These are phyloP conservation scores for Myotis myotis DNA, from an alignment of 2,797 vertebrate genomes.

Conservation along the genomic window DNA sequence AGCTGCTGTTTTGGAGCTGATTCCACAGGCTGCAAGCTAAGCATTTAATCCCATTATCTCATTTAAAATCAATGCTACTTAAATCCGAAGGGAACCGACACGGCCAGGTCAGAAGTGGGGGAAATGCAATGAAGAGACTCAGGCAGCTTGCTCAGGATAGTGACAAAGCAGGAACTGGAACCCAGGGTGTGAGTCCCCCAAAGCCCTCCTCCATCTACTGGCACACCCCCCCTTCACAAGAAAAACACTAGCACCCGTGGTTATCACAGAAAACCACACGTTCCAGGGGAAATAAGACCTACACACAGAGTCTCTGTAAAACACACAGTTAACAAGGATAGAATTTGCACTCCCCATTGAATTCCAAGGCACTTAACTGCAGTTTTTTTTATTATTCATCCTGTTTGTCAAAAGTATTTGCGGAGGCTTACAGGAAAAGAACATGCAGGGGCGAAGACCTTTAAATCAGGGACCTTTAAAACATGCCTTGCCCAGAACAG, in stretches of 20 bases:
- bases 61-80: background rate
- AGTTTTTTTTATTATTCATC: background rate
- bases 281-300: background rate
- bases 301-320: background rate
- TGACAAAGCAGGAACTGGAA: background rate
- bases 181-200: background rate
- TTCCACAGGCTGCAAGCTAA: background rate
- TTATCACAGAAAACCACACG: background rate
- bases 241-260: background rate
- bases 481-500: background rate
- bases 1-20: background rate
- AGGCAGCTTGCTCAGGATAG: background rate
- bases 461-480: background rate
- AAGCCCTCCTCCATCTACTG: background rate
- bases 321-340: background rate
- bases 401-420: background rate
- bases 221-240: background rate
- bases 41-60: background rate
- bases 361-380: background rate
- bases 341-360: too few species aligned
- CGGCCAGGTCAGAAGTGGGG: background rate
- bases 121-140: background rate
- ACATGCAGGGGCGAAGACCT: background rate
- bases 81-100: background rate
- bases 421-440: background rate